Evolutionary conservation across 2,888 invertebrate species (phyloP).

Genomic region (Adelphocoris suturalis): DNA sequence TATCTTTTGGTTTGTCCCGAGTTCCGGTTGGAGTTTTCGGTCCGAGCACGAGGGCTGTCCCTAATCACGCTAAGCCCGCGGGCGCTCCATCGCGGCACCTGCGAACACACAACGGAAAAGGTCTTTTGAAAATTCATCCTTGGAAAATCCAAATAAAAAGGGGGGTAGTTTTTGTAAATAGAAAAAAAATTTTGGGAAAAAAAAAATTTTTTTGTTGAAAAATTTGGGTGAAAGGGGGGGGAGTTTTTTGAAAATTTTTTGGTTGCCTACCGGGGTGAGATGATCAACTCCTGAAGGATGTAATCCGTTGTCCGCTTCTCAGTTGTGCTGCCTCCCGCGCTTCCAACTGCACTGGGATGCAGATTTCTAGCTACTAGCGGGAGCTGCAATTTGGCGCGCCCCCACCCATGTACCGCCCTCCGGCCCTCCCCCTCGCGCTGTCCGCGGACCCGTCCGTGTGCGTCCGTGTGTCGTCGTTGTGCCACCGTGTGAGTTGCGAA

Average conservation of each 20-base stretch:
- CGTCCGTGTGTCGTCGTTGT: slow-evolving; percentile 23
- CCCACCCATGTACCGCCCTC: slow-evolving; percentile 69
- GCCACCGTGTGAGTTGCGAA: slow-evolving; percentile 64
- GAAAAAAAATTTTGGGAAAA: slow-evolving; percentile 48
- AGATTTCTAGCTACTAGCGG: slow-evolving; percentile 75
- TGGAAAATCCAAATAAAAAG: slow-evolving; percentile 7
- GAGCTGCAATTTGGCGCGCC: slow-evolving; percentile 74
- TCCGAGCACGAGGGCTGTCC: slow-evolving; percentile 66
- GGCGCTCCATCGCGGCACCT: slow-evolving; percentile 70
- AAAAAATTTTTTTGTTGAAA: slow-evolving; percentile 44
- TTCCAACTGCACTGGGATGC: slow-evolving; percentile 74
- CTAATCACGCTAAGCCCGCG: slow-evolving; percentile 67
- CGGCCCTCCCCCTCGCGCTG: slow-evolving; percentile 56
- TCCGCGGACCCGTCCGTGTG: slow-evolving; percentile 28
- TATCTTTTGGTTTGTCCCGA: not conserved
- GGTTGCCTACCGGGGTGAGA: slow-evolving; percentile 66
- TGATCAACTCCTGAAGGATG: slow-evolving; percentile 69
- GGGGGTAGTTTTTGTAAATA: slow-evolving; percentile 16
- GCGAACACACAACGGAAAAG: slow-evolving; percentile 59
- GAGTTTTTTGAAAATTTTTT: slow-evolving; percentile 26
- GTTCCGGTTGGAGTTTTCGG: slow-evolving; percentile 49
- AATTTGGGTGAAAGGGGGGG: not conserved
- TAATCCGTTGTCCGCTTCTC: slow-evolving; percentile 70
- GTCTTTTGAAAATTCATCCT: slow-evolving; percentile 23
- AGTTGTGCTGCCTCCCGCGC: slow-evolving; percentile 70